These are phyloP conservation scores for Macrobrachium rosenbergii DNA, from an alignment of 1,140 invertebrate genomes.

Conservation along the genomic window DNA sequence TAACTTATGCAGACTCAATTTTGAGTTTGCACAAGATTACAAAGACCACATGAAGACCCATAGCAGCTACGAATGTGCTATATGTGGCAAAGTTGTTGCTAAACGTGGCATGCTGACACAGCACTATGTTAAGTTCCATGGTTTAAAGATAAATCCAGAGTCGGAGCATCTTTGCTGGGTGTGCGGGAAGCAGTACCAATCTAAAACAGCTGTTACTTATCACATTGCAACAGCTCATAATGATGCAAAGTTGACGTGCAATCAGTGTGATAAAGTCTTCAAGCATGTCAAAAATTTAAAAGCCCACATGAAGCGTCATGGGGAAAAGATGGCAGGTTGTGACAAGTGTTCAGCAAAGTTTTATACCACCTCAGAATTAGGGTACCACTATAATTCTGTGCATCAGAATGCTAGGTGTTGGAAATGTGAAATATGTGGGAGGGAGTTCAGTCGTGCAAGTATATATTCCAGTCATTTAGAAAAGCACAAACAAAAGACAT, in stretches of 20 bases:
- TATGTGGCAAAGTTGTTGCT: conserved; percentile 37
- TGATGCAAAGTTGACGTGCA: conserved; percentile 21
- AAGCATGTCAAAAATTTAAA: conserved; percentile 36
- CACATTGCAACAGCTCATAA: conserved; percentile 37
- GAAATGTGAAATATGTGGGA: conserved; percentile 45
- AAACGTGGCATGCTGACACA: conserved; percentile 40
- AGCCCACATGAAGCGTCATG: conserved; percentile 42
- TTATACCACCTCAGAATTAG: conserved; percentile 42
- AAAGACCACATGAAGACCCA: conserved; percentile 40
- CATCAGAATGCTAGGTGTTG: conserved; percentile 45
- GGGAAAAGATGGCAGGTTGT: conserved; percentile 37
- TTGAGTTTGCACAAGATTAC: conserved; percentile 38
- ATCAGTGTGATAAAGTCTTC: conserved; percentile 24
- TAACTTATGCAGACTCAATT: conserved; percentile 26
- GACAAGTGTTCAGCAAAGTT: conserved; percentile 40
- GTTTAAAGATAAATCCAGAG: conserved; percentile 30
- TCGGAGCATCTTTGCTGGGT: conserved; percentile 40
- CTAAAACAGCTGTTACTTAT: conserved; percentile 41
- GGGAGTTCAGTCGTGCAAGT: conserved; percentile 36
- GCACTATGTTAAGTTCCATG: conserved; percentile 44
- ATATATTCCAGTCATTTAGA: conserved; percentile 39
- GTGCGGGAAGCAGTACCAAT: conserved; percentile 37
- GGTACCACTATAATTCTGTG: conserved; percentile 36
- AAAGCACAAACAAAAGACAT: conserved; percentile 31
- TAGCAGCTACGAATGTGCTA: conserved; percentile 30